Percentiles rank a stretch among this genome's conserved stretches.
Evolutionary conservation across 2,797 vertebrate species (phyloP).

Genomic region (Echiichthys vipera): DNA sequence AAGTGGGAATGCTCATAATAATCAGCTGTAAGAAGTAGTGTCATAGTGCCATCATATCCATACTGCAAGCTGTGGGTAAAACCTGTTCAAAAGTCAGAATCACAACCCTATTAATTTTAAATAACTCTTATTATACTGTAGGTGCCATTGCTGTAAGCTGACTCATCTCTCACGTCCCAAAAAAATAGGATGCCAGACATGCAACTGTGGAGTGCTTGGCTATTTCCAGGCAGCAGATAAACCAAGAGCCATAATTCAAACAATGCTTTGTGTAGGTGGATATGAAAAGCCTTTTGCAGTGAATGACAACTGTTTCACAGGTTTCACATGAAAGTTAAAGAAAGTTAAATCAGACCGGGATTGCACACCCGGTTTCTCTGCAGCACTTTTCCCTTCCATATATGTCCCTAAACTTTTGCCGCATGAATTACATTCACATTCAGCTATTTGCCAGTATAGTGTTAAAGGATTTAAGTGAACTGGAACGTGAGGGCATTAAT

Average conservation of each 20-base stretch:
- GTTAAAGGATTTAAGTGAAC: constrained; percentile 35
- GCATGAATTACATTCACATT: constrained; percentile 44
- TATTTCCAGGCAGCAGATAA: constrained; percentile 76
- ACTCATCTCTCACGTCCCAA: constrained; percentile 37
- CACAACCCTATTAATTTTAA: constrained; percentile 33
- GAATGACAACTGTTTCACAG: constrained; percentile 62
- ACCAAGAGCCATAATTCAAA: constrained; percentile 75
- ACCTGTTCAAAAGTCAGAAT: constrained; percentile 31
- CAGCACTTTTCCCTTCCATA: not conserved
- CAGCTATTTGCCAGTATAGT: constrained; percentile 50
- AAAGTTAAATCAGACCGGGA: constrained; percentile 56
- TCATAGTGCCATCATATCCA: not conserved
- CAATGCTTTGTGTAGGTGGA: constrained; percentile 55
- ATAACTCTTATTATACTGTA: constrained; percentile 15
- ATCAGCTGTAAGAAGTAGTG: not conserved
- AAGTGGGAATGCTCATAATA: not conserved
- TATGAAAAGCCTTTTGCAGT: constrained; percentile 64
- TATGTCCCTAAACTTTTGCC: constrained; percentile 32
- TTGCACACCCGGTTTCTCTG: constrained; percentile 35
- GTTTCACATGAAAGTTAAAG: constrained; percentile 40
- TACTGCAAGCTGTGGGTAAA: constrained; percentile 10
- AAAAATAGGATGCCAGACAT: constrained; percentile 26
- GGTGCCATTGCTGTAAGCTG: constrained; percentile 43
- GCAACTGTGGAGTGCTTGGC: constrained; percentile 28
- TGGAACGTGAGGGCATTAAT: constrained; percentile 49